Percentiles rank a stretch among this genome's conserved stretches.
Evolutionary conservation across 2,888 invertebrate species (phyloP).

Genomic region (Caenorhabditis sp.): DNA sequence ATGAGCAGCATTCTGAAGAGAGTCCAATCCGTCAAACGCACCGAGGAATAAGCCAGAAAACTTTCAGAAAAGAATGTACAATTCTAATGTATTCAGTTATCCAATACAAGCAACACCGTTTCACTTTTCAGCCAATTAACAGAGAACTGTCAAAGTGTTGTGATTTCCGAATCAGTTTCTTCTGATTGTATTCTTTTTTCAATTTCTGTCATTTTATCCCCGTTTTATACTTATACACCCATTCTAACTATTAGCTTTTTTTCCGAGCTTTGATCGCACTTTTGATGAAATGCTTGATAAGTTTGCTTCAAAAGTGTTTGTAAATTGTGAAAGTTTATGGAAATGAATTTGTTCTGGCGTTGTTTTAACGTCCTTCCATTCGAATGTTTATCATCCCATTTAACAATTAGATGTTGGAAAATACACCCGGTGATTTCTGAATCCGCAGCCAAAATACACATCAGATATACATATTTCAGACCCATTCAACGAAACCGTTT

Average conservation of each 20-base stretch:
- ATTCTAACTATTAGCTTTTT: conserved; percentile 46
- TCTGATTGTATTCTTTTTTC: conserved; percentile 3
- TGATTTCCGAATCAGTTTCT: conserved; percentile 19
- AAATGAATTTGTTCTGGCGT: conserved; percentile 40
- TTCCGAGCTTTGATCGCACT: conserved; percentile 41
- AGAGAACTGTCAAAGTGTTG: conserved; percentile 17
- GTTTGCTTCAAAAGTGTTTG: conserved; percentile 18
- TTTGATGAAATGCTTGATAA: conserved; percentile 26
- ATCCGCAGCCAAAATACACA: no score
- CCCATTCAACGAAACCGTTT: not conserved
- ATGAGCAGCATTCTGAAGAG: conserved; percentile 74
- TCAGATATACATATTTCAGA: not conserved
- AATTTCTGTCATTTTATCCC: conserved; percentile 15
- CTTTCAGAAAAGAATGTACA: conserved; percentile 29
- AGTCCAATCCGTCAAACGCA: conserved; percentile 70
- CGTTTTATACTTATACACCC: not conserved
- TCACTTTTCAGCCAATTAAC: conserved; percentile 6
- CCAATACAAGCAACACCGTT: conserved; percentile 1
- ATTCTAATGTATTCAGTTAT: conserved; percentile 40
- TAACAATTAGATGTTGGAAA: no score
- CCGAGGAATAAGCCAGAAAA: conserved; percentile 34
- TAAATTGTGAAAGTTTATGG: conserved; percentile 30
- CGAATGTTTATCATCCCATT: no score
- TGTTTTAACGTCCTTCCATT: not conserved
- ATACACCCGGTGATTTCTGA: no score